phyloP scores from a whole-genome alignment of 2,113 vertebrate species.

The Anser brachyrhynchus region DNA sequence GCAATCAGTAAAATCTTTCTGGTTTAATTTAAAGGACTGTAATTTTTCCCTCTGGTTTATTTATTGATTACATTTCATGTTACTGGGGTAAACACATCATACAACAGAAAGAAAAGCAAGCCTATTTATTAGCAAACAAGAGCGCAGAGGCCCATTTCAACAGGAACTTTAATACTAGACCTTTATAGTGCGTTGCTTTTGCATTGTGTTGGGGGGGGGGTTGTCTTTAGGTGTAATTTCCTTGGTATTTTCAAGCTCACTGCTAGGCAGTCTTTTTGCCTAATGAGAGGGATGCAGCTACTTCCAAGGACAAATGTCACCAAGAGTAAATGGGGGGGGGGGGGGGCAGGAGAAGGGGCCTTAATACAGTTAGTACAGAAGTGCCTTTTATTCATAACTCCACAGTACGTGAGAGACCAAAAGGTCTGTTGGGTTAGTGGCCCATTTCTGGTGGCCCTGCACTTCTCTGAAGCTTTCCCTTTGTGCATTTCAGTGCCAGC shows the following conservation, averaged over 20 bases:
- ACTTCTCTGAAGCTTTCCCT: not conserved
- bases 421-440: not conserved
- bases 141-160: not conserved
- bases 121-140: not conserved
- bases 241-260: not conserved
- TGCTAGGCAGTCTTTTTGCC: not conserved
- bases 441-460: not conserved
- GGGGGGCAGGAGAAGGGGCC: rapidly evolving
- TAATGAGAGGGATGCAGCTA: not conserved
- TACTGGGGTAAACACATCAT: constrained; percentile 15
- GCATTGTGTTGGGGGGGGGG: not conserved
- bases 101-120: not conserved
- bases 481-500: not conserved
- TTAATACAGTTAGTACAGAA: not conserved
- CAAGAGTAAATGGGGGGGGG: not conserved
- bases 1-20: constrained; percentile 42
- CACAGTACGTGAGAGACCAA: not conserved
- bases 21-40: constrained; percentile 54
- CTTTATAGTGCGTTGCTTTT: not conserved
- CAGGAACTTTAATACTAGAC: not conserved
- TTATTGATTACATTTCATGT: constrained; percentile 43
- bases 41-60: constrained; percentile 46
- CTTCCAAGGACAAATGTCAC: not conserved
- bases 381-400: not conserved
- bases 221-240: not conserved